These are phyloP conservation scores for Aplysina aerophoba DNA, from an alignment of 37 sponge, comb jelly and placozoan species.

Conservation along the genomic window DNA sequence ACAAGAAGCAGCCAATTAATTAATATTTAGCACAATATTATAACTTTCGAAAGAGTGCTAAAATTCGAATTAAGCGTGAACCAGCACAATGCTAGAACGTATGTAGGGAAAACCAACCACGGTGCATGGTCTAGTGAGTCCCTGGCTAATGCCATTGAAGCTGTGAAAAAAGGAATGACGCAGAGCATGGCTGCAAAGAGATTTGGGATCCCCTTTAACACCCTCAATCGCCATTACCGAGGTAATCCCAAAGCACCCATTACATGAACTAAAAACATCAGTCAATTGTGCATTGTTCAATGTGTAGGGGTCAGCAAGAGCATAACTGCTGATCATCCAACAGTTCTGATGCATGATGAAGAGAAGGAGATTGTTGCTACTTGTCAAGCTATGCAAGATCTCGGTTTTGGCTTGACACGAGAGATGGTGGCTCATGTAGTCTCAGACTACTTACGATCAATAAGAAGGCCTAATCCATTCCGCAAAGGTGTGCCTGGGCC, in stretches of 20 bases:
- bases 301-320: not conserved
- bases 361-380: constrained; percentile 57
- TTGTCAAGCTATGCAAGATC: constrained; percentile 50
- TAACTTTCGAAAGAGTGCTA: no score
- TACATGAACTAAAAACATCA: no score
- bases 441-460: constrained; percentile 34
- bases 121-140: not conserved
- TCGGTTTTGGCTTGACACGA: constrained; percentile 59
- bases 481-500: constrained; percentile 33
- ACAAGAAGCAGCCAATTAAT: no score
- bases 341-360: constrained; percentile 37
- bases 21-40: no score
- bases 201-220: constrained; percentile 8
- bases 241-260: not conserved
- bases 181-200: not conserved
- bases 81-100: no score
- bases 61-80: no score
- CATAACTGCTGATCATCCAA: constrained; percentile 36
- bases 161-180: not conserved
- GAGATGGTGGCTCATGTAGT: constrained; percentile 50
- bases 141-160: not conserved
- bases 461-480: constrained; percentile 39
- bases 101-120: not conserved
- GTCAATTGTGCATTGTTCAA: no score
- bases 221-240: not conserved